Percentiles rank a stretch among this genome's conserved stretches.
phyloP scores from a whole-genome alignment of 2,797 vertebrate species.

The Lepidocolaptes lacrymiger region DNA sequence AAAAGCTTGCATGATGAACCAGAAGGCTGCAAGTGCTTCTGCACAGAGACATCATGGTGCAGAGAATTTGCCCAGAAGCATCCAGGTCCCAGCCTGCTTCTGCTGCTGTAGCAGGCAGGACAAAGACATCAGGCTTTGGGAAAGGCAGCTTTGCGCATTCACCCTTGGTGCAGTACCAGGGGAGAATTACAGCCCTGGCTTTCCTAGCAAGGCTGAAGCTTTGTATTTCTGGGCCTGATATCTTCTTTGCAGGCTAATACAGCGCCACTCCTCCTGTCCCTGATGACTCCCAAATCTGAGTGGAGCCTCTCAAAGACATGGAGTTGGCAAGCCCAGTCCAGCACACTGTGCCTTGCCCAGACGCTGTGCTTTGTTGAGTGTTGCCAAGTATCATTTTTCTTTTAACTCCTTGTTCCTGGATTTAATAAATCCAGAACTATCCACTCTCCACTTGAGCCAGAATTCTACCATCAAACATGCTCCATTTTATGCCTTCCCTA shows the following conservation, averaged over 20 bases:
- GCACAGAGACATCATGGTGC: background rate
- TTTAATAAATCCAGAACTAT: constrained; percentile 59
- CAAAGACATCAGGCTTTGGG: background rate
- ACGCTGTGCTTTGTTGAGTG: background rate
- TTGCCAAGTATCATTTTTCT: constrained; percentile 56
- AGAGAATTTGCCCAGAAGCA: background rate
- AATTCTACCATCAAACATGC: constrained; percentile 29
- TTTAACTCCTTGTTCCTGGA: constrained; percentile 51
- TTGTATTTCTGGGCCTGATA: constrained; percentile 14
- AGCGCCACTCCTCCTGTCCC: background rate
- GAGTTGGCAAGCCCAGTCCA: constrained; percentile 19
- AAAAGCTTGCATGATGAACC: background rate
- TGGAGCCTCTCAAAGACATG: constrained; percentile 5
- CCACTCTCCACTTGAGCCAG: constrained; percentile 15
- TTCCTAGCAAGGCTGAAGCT: constrained; percentile 15
- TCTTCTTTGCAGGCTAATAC: constrained; percentile 21
- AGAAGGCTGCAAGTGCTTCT: background rate
- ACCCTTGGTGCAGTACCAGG: constrained; percentile 40
- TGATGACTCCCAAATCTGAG: constrained; percentile 17
- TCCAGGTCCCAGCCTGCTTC: background rate
- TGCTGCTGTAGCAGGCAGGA: background rate
- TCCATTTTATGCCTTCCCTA: constrained; percentile 30
- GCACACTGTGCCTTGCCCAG: background rate
- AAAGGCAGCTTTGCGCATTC: background rate
- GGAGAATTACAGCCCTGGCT: constrained; percentile 13